phyloP scores from a whole-genome alignment of 1,140 invertebrate genomes.

The Papilio machaon region DNA sequence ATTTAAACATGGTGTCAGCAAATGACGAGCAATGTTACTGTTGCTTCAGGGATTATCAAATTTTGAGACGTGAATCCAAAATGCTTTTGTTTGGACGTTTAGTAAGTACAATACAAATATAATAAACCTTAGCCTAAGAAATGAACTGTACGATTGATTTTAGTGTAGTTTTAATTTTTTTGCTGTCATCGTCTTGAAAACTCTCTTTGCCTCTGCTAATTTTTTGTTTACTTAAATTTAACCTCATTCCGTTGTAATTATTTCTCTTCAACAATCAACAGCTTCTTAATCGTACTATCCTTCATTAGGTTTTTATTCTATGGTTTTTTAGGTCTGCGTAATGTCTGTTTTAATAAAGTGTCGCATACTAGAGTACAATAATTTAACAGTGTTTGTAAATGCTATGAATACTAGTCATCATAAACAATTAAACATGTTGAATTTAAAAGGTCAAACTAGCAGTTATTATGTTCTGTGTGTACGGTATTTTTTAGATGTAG shows the following conservation, averaged over 20 bases:
- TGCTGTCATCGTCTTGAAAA: background rate
- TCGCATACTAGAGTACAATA: background rate
- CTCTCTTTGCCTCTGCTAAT: background rate
- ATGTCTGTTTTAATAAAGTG: background rate
- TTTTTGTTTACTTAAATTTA: background rate
- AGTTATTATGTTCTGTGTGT: background rate
- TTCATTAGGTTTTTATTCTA: background rate
- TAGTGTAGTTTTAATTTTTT: background rate
- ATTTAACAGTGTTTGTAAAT: background rate
- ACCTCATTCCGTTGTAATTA: too few species aligned
- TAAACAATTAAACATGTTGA: background rate
- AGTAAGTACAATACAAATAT: constrained; percentile 45
- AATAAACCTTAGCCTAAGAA: background rate
- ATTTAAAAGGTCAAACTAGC: background rate
- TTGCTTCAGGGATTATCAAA: constrained; percentile 52
- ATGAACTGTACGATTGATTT: background rate
- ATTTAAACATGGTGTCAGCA: constrained; percentile 46
- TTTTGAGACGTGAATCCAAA: constrained; percentile 62
- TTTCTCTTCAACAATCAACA: too few species aligned
- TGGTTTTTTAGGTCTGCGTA: background rate
- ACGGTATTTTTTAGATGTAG: background rate
- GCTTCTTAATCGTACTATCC: background rate
- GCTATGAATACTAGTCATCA: background rate
- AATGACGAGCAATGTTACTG: constrained; percentile 58
- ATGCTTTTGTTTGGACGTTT: constrained; percentile 61